These are phyloP conservation scores for Pseudomugil gertrudae DNA, from an alignment of 2,797 vertebrate species.

Conservation along the genomic window DNA sequence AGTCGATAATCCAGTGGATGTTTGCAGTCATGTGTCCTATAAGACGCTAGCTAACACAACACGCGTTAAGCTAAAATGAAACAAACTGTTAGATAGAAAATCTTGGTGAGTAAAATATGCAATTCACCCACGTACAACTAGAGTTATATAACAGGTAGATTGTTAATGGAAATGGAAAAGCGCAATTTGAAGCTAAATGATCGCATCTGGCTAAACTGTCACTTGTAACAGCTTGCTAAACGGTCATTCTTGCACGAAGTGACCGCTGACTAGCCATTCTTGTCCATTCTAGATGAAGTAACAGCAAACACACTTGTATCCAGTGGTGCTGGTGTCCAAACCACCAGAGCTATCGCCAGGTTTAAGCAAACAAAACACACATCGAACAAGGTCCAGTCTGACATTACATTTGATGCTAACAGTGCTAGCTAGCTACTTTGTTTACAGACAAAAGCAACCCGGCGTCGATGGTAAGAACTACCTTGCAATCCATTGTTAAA, in stretches of 20 bases:
- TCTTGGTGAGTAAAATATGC: background rate
- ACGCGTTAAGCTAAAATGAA: constrained; percentile 5
- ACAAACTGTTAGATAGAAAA: background rate
- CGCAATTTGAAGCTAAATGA: constrained; percentile 1
- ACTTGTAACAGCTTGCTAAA: background rate
- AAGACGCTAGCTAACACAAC: constrained; percentile 2
- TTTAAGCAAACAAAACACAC: constrained; percentile 19
- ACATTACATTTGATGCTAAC: constrained; percentile 54
- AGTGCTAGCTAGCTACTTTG: constrained; percentile 67
- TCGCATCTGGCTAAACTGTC: constrained; percentile 30
- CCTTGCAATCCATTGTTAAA: background rate
- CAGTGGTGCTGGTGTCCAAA: background rate
- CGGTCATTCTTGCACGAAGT: background rate
- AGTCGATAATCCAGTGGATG: constrained; percentile 15
- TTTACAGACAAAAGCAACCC: constrained; percentile 74
- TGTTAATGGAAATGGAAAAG: background rate
- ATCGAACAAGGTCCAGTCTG: constrained; percentile 41
- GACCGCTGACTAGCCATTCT: background rate
- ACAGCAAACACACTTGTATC: constrained; percentile 4
- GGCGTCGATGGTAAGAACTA: constrained; percentile 22
- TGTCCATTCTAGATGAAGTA: background rate
- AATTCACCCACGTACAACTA: constrained; percentile 7
- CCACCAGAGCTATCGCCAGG: fast-evolving
- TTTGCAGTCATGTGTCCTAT: constrained; percentile 26
- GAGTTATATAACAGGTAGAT: constrained; percentile 21